Base-by-base conservation (phyloP, 2,888 invertebrate species). In the Ochropleura plecta region DNA sequence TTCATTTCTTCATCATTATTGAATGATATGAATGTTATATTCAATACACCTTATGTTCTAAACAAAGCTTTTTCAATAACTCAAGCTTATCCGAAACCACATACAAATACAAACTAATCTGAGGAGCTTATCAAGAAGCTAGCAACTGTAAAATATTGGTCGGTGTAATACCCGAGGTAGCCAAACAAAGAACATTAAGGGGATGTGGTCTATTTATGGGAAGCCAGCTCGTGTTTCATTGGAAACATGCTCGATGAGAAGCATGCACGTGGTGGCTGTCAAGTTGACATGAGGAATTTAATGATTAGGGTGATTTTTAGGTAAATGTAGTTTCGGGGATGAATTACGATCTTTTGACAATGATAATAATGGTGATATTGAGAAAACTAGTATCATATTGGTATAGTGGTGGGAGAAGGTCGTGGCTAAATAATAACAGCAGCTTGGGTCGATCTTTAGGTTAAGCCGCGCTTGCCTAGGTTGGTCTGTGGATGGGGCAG, bases 181-280 rank as follows among this genome's bases (percentile, higher is more conserved):
- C 86, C 89, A 91, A 94, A 95, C 95, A 95, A 95, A 91, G 91
- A 88, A 94, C 95, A 94, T 95, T 95, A 94, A 91, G 93, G 93
- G 92, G 89, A 89, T 90, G 91, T 87, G 87, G 72, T 90, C 91
- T 86, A 86, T 87, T 79, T 79, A 86, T 86, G 81, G 80, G 16
- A 9, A 44, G 63, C 10, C 53, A 64, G 59, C 68, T 83, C 83
- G 46, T 78, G 85, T 83, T 85, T 83, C 83, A 85, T 30, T 30
- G 30, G 30, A 30, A 30, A 30, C 30, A 30, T 82, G 69, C 70
- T 71, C 49, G 72, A 67, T 55, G 73, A 73, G 73, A 77, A 68
- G 40, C 84, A 60, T 90, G 93, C 96, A 95, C 95, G 95, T 95
- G 96, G 92, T 91, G 88, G 86, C 76, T 82, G 85, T 87, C 86